Conservation (phyloP, 2,888 invertebrate genomes). For the Brenthis daphne region DNA sequence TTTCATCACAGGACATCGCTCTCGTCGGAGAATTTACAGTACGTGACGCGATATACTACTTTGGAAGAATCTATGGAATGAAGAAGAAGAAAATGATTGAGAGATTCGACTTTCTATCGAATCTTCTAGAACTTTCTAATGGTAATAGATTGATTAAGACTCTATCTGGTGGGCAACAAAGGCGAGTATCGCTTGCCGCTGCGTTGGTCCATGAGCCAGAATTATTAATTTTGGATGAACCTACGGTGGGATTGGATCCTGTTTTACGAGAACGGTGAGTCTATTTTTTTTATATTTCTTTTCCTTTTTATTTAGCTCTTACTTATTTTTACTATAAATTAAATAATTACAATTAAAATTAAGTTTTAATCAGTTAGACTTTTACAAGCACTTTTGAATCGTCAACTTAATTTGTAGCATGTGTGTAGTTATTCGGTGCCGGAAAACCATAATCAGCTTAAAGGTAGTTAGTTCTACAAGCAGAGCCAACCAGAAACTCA, state of each 20-base stretch:
- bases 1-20: constrained; percentile 85
- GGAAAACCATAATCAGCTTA: too few species aligned
- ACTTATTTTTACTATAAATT: background rate
- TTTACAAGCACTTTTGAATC: too few species aligned
- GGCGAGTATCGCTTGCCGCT: constrained; percentile 93
- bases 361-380: too few species aligned
- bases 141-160: constrained; percentile 84
- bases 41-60: constrained; percentile 91
- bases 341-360: too few species aligned
- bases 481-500: too few species aligned
- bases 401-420: too few species aligned
- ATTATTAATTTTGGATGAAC: constrained; percentile 94
- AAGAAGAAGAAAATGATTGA: constrained; percentile 83
- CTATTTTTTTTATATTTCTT: background rate
- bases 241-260: constrained; percentile 97
- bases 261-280: constrained; percentile 90
- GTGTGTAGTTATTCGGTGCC: too few species aligned
- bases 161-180: constrained; percentile 94
- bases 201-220: constrained; percentile 94
- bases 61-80: constrained; percentile 93
- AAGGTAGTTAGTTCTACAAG: too few species aligned
- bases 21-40: constrained; percentile 90
- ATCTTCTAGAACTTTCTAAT: constrained; percentile 89
- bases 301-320: background rate
- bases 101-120: constrained; percentile 85